Evolutionary conservation across 2,113 vertebrate species (phyloP).

Genomic region (Aix galericulata): DNA sequence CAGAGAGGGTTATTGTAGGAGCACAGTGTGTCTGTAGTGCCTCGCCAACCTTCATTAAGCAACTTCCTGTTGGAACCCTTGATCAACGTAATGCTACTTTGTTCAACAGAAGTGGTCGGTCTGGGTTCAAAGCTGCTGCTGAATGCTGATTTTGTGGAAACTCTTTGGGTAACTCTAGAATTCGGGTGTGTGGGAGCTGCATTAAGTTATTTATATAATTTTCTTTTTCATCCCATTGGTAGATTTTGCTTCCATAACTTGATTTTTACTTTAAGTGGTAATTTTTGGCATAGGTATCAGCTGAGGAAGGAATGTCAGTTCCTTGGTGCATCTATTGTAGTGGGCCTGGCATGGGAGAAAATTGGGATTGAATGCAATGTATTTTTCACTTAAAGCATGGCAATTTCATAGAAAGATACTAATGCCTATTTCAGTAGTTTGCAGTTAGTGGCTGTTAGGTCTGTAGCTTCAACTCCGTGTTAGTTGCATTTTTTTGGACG

Average conservation of each 20-base stretch:
- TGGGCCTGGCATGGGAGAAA: not conserved
- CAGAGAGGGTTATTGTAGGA: not conserved
- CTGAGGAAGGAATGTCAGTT: not conserved
- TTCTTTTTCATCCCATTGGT: not conserved
- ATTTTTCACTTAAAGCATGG: not conserved
- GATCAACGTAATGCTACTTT: not conserved
- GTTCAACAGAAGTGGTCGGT: not conserved
- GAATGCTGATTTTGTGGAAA: not conserved
- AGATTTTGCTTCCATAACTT: not conserved
- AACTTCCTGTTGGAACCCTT: not conserved
- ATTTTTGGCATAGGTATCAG: not conserved
- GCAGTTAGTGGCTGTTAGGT: not conserved
- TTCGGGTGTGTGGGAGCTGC: fast-evolving
- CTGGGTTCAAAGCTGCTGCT: not conserved
- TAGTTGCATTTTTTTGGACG: not conserved
- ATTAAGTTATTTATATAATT: not conserved
- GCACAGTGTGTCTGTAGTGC: not conserved
- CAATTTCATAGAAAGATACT: not conserved
- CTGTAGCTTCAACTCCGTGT: not conserved
- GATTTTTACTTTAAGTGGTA: not conserved
- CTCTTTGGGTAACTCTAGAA: not conserved
- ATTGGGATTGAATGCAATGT: not conserved
- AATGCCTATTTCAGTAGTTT: fast-evolving
- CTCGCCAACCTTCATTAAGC: not conserved
- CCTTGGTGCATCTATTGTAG: not conserved